Conservation (phyloP, 2,888 invertebrate species). For the Carterocephalus palaemon region DNA sequence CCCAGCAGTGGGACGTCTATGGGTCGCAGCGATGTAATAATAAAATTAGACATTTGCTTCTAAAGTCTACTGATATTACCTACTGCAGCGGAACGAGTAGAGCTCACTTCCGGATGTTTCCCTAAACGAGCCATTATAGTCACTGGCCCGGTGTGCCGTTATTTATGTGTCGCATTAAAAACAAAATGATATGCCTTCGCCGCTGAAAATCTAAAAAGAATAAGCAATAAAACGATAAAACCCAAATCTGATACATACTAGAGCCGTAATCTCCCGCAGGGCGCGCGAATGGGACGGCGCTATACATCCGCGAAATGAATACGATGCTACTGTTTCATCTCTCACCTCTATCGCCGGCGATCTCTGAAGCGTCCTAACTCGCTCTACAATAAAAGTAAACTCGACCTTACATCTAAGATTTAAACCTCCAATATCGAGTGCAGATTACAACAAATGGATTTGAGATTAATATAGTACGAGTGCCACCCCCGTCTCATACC, state of each 20-base stretch:
- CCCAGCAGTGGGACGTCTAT: too few species aligned
- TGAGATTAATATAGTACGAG: slow-evolving; percentile 79
- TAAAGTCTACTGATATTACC: too few species aligned
- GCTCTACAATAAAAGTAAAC: slow-evolving; percentile 56
- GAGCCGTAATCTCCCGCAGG: slow-evolving; percentile 70
- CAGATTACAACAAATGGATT: slow-evolving; percentile 77
- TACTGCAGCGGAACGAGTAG: slow-evolving; percentile 55
- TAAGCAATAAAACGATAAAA: slow-evolving; percentile 80
- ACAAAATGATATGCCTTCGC: slow-evolving; percentile 78
- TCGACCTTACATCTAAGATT: slow-evolving; percentile 53
- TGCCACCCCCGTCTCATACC: slow-evolving; percentile 74
- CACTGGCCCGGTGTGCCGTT: slow-evolving; percentile 66
- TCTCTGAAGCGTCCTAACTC: slow-evolving; percentile 76
- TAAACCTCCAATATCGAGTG: slow-evolving; percentile 61
- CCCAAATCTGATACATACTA: slow-evolving; percentile 79
- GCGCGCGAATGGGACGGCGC: slow-evolving; percentile 65
- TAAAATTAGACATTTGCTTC: too few species aligned
- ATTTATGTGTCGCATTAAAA: slow-evolving; percentile 76
- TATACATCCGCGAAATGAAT: slow-evolving; percentile 74
- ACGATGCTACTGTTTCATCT: slow-evolving; percentile 78
- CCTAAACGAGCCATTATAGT: slow-evolving; percentile 71
- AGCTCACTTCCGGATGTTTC: slow-evolving; percentile 63
- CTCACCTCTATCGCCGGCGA: slow-evolving; percentile 76
- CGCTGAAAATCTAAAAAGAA: slow-evolving; percentile 79
- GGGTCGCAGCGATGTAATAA: too few species aligned